A percentile compares a stretch with the other conserved stretches of the same genome.
These are phyloP conservation scores for Neomorphus geoffroyi DNA, from an alignment of 2,797 vertebrate species.

Conservation along the genomic window DNA sequence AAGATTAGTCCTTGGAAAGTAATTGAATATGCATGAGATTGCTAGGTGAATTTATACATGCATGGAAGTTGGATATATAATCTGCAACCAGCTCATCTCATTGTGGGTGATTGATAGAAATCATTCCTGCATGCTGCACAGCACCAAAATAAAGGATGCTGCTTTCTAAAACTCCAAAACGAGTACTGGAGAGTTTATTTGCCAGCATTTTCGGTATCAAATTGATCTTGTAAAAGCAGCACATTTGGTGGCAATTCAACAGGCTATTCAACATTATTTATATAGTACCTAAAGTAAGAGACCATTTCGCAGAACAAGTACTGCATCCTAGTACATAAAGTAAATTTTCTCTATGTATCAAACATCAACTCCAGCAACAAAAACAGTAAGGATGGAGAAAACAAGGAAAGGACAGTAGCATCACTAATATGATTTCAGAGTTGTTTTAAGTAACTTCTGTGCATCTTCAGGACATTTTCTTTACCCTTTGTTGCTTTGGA, in stretches of 20 bases:
- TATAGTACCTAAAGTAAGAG: background rate
- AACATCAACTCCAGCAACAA: background rate
- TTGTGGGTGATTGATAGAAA: too few species aligned
- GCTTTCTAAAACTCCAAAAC: too few species aligned
- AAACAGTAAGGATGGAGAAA: background rate
- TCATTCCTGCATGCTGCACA: too few species aligned
- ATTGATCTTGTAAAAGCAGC: conserved; percentile 62
- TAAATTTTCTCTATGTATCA: background rate
- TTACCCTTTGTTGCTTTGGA: background rate
- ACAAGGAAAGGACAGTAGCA: background rate
- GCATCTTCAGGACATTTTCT: background rate
- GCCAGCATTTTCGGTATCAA: too few species aligned
- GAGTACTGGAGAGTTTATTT: too few species aligned
- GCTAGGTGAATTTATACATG: too few species aligned
- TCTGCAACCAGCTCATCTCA: too few species aligned
- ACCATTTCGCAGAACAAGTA: background rate
- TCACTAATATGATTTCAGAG: background rate
- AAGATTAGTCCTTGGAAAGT: too few species aligned
- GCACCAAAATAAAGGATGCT: too few species aligned
- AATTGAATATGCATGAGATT: too few species aligned
- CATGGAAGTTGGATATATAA: too few species aligned
- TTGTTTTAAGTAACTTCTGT: background rate
- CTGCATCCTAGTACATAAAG: background rate
- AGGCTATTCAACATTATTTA: background rate
- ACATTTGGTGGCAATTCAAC: background rate